Evolutionary conservation across 2,113 vertebrate genomes (phyloP).

Genomic region (Oryzias woworae): DNA sequence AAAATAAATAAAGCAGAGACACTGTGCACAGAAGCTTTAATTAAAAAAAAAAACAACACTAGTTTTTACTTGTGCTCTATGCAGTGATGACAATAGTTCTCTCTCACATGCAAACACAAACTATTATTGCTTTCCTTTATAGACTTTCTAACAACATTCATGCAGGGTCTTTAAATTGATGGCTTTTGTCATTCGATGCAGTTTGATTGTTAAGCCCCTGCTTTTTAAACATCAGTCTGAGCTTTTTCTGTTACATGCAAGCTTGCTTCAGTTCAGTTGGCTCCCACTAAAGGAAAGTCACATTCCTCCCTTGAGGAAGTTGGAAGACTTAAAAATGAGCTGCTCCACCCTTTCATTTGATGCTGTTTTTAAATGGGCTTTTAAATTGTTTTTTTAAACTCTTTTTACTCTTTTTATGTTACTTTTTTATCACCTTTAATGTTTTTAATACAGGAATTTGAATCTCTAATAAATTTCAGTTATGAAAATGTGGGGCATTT

Average conservation of each 20-base stretch:
- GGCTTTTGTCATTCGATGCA: too few relatives aligned
- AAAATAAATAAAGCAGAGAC: too few relatives aligned
- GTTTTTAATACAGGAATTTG: not conserved
- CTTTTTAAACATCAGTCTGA: not conserved
- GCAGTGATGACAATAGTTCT: too few relatives aligned
- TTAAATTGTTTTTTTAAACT: too few relatives aligned
- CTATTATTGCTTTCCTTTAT: too few relatives aligned
- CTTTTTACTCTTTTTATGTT: not conserved
- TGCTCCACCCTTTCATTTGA: slow-evolving; percentile 7
- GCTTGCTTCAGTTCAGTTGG: slow-evolving; percentile 20
- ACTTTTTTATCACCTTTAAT: not conserved
- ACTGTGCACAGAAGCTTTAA: too few relatives aligned
- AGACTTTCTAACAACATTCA: too few relatives aligned
- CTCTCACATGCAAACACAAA: too few relatives aligned
- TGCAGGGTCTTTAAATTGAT: too few relatives aligned
- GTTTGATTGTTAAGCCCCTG: too few relatives aligned
- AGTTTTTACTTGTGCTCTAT: too few relatives aligned
- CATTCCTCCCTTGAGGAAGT: slow-evolving; percentile 65
- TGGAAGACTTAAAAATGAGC: slow-evolving; percentile 33
- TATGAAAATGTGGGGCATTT: not conserved
- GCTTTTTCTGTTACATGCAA: slow-evolving; percentile 1
- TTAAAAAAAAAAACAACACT: too few relatives aligned
- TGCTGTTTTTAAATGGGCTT: not conserved
- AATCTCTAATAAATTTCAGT: not conserved
- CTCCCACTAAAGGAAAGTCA: slow-evolving; percentile 5